Conservation (phyloP, 2,888 invertebrate species). For the Brachyptera putata region DNA sequence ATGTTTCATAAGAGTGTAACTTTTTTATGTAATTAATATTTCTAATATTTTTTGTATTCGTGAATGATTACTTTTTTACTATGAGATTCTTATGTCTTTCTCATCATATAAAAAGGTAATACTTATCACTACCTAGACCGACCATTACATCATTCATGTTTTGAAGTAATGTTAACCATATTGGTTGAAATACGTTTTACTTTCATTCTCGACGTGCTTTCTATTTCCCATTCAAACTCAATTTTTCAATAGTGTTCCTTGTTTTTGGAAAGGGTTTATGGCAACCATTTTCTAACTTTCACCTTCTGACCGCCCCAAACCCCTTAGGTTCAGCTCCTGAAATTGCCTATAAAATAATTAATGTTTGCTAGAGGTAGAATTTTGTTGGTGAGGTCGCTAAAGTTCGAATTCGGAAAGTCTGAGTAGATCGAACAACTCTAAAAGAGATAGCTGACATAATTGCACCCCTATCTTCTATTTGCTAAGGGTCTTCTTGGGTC, state of each 20-base stretch:
- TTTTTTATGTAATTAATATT: no score
- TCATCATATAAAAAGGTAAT: no score
- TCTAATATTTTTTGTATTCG: no score
- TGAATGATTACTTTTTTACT: no score
- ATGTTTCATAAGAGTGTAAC: no score
- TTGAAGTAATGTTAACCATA: no score
- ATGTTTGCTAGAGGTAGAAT: slow-evolving; percentile 19
- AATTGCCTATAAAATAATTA: slow-evolving; percentile 20
- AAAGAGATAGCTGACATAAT: slow-evolving; percentile 16
- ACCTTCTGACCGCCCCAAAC: background rate
- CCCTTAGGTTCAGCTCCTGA: slow-evolving; percentile 15
- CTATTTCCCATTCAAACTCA: no score
- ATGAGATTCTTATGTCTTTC: no score
- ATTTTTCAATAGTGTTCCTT: background rate
- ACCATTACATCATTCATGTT: no score
- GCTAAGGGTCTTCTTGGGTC: background rate
- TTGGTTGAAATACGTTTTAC: no score
- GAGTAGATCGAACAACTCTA: background rate
- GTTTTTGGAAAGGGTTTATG: slow-evolving; percentile 14
- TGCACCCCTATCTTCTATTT: slow-evolving; percentile 10
- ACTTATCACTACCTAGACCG: no score
- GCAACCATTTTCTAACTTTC: slow-evolving; percentile 19
- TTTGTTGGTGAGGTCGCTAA: slow-evolving; percentile 12
- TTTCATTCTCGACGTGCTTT: no score
- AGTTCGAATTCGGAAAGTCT: slow-evolving; percentile 12